Base-by-base conservation (phyloP, 2,888 invertebrate genomes). In the Belgica antarctica region DNA sequence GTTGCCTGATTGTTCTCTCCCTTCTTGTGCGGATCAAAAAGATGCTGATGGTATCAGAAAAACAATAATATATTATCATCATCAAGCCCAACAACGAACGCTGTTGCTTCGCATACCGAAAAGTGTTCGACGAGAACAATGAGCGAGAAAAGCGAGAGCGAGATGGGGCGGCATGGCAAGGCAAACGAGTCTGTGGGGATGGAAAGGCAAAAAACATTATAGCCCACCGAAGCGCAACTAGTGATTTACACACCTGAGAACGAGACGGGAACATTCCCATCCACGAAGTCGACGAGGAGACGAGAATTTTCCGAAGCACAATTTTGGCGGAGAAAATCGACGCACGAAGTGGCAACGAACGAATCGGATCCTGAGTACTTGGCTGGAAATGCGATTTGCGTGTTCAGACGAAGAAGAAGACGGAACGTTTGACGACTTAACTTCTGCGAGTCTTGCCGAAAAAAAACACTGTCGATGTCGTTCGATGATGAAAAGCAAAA, bases 171-270 rank as follows among this genome's bases (percentile, higher is more conserved):
- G 19, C n/a, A 52, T 17, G 3, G 19, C n/a, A 59, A 59, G 59
- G 61, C 61, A 28, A 22, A 61, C 10, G 61, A 27, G 61, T 52
- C 22, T 52, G 17, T 17, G 19, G 52, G 52, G 52, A n/a, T 12
- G 63, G 28, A 24, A 28, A 62, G 31, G 10, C 19, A 47, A 57
- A 66, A 68, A 68, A 57, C 68, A 68, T 46, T 68, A 24, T 28
- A 31, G 24, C 25, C 63, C 24, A 41, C 63, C 63, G 28, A 66
- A 34, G 34, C 68, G 68, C 68, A 68, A 68, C 68, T 68, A 52
- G 68, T 68, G 68, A 65, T 57, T 59, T 59, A 52, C 27, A 68
- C 57, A 68, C 22, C 28, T 10, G n/a, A 57, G 68, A 68, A 28
- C 52, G 68, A 68, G 68, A 68, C 34, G 28, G 34, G 28, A 25